Evolutionary conservation across 2,888 invertebrate genomes (phyloP), one percentile per base, ranked within the genome.

Genomic region (Adelognathus sp.): DNA sequence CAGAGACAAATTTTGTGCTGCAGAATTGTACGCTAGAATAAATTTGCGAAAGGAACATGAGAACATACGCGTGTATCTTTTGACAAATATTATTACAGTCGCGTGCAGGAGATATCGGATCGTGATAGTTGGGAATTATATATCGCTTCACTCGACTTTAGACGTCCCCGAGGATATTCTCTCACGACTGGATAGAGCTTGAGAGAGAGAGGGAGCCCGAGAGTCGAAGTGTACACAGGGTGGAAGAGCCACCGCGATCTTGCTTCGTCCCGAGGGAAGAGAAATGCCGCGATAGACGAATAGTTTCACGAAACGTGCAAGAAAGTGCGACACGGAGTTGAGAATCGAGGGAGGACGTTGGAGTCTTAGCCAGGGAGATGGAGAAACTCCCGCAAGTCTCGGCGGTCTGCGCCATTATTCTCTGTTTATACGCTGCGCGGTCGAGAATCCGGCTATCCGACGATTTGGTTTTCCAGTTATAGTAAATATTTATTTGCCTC

Each of bases 401-500:
- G 46, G 54, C 56, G n/a, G n/a, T 72, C 67, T 72, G 36, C 63
- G n/a, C 74, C 74, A 83, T 85, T 78, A 84, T 86, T 85, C 82
- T 79, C 81, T 85, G 83, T 86, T 86, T 85, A 85, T 86, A 82
- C 83, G 83, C 82, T 70, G 52, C 11, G 63, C 29, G 73, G 73
- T 73, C 58, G 67, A 63, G 50, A 50, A 21, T 24, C 46, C 64
- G 50, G 56, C 69, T 69, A 52, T 78, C 82, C 76, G 82, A n/a
- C 70, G 78, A 83, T 84, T 86, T 83, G 80, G 79, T 79, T 76
- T 82, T 82, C 80, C 83, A 86, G 84, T 87, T 85, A 83, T 86
- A 82, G 86, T 88, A 88, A 89, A 89, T 89, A 89, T 90, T 90
- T 90, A 87, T 86, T 86, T 82, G 84, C 85, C 83, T 82, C 78